Conservation (phyloP, 30 jellyfish, hydroid and myxozoan genomes). For the Aurelia aurita complex sp. Pacific region DNA sequence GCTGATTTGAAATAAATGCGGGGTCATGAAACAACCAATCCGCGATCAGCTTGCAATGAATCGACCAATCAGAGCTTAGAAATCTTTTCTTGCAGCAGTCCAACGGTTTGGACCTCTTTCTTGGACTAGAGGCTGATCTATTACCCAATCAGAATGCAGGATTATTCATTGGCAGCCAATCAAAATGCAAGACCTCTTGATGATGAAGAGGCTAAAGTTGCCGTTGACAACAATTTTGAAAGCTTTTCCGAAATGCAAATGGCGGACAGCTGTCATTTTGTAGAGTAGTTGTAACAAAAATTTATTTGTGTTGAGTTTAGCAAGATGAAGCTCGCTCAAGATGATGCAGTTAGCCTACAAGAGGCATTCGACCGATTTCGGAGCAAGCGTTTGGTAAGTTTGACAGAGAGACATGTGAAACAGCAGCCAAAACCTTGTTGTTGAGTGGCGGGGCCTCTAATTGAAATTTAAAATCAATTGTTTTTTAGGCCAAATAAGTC, state of each 20-base stretch:
- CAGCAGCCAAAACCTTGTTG: too few species aligned
- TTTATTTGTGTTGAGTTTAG: neutral
- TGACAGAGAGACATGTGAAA: neutral
- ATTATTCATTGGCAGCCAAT: neutral
- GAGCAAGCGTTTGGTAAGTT: slow-evolving; percentile 64
- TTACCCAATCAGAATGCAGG: neutral
- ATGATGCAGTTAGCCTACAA: slow-evolving; percentile 55
- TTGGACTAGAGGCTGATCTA: neutral
- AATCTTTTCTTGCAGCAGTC: too few species aligned
- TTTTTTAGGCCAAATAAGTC: too few species aligned
- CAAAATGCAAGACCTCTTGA: neutral
- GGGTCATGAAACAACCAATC: slow-evolving; percentile 33
- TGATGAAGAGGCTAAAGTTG: slow-evolving; percentile 28
- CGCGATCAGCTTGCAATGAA: neutral
- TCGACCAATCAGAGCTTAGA: slow-evolving; percentile 27
- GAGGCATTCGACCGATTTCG: slow-evolving; percentile 72
- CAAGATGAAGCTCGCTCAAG: slow-evolving; percentile 7
- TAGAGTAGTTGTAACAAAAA: neutral
- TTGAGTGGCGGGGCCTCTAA: too few species aligned
- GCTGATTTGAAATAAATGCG: slow-evolving; percentile 20
- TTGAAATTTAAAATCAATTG: too few species aligned
- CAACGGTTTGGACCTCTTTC: neutral
- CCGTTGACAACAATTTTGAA: neutral
- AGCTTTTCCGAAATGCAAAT: neutral
- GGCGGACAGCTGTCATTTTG: too few species aligned